A percentile compares a stretch with the other conserved stretches of the same genome.
These are phyloP conservation scores for Climacteris rufus DNA, from an alignment of 2,113 vertebrate genomes.

Conservation along the genomic window DNA sequence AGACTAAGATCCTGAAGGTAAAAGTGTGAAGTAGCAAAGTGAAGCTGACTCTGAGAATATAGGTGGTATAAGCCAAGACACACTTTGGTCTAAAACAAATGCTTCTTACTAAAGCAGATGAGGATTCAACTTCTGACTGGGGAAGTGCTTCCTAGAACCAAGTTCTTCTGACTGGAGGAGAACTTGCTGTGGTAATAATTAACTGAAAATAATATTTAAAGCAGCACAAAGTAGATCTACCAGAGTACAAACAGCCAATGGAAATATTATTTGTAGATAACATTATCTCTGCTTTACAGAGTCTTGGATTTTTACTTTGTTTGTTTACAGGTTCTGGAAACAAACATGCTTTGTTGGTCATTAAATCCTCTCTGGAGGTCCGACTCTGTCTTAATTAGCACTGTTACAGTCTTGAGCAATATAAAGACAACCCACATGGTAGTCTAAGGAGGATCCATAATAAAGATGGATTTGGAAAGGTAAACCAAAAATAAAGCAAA, in stretches of 20 bases:
- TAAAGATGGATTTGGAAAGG: background rate
- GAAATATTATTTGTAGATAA: background rate
- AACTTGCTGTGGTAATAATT: background rate
- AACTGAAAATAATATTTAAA: background rate
- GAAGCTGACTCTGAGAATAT: background rate
- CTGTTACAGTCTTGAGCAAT: background rate
- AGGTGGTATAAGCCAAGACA: background rate
- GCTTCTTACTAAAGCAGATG: background rate
- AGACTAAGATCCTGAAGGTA: background rate
- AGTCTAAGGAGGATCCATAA: background rate
- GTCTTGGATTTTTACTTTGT: background rate
- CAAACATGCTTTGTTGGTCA: background rate
- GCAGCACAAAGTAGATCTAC: background rate
- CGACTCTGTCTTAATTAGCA: background rate
- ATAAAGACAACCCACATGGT: background rate
- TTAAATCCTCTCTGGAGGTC: background rate
- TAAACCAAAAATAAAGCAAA: background rate
- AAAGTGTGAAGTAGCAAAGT: background rate
- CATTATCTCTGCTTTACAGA: background rate
- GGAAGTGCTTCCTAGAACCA: background rate
- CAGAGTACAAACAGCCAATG: background rate
- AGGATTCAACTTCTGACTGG: background rate
- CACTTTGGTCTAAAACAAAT: background rate
- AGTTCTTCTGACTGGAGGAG: background rate
- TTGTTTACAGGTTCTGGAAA: background rate